Conservation (phyloP, 2,797 vertebrate genomes). For the Loris lydekkerianus region DNA sequence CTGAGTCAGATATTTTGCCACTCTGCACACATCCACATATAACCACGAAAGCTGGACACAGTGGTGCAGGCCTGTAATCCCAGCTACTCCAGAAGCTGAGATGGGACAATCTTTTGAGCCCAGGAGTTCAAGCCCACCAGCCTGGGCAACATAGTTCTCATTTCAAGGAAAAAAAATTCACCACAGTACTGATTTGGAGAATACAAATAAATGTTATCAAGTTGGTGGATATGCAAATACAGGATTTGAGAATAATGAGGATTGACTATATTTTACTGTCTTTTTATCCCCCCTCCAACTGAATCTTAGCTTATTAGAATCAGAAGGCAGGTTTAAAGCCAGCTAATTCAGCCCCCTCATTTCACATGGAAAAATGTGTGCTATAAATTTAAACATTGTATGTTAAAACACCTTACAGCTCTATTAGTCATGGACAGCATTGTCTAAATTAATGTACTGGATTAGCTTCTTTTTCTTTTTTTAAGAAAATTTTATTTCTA, state of each 20-base stretch:
- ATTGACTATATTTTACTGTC: not conserved
- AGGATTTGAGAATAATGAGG: not conserved
- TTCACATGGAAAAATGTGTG: not conserved
- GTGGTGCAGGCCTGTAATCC: not conserved
- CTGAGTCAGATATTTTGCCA: not conserved
- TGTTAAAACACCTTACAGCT: not conserved
- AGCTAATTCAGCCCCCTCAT: not conserved
- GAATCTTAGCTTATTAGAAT: not conserved
- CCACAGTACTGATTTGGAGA: not conserved
- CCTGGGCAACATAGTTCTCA: not conserved
- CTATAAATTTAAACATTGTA: not conserved
- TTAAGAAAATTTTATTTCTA: slow-evolving; percentile 48
- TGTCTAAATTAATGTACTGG: not conserved
- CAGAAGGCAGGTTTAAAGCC: not conserved
- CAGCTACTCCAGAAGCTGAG: not conserved
- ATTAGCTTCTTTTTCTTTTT: not conserved
- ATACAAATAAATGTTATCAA: not conserved
- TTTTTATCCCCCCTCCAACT: not conserved
- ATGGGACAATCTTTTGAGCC: not conserved
- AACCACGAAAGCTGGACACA: not conserved
- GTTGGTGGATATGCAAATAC: not conserved
- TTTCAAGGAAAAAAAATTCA: not conserved
- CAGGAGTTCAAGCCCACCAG: not conserved
- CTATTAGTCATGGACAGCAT: not conserved
- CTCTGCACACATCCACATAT: not conserved